A percentile compares a stretch with the other conserved stretches of the same genome.
phyloP scores from a whole-genome alignment of 2,113 vertebrate species.

The Oreochromis tanganicae region DNA sequence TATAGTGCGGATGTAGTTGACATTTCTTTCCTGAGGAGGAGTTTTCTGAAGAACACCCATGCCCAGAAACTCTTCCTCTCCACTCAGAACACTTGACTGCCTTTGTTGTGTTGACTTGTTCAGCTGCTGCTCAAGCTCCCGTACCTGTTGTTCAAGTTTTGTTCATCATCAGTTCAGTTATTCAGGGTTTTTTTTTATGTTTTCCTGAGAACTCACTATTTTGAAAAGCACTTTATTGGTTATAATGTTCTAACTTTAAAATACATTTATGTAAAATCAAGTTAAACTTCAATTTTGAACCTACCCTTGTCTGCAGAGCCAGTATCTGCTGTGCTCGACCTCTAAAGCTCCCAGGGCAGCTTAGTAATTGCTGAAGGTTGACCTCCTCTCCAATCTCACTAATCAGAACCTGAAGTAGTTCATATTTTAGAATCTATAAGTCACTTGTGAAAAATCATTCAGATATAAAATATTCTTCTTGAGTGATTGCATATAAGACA shows the following conservation, averaged over 20 bases:
- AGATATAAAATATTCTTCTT: neutral
- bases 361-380: constrained; percentile 78
- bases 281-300: neutral
- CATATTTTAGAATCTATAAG: neutral
- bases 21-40: constrained; percentile 76
- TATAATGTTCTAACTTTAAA: neutral
- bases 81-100: constrained; percentile 30
- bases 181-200: neutral
- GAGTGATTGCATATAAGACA: neutral
- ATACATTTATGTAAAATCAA: neutral
- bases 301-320: constrained; percentile 83
- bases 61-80: constrained; percentile 57
- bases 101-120: constrained; percentile 56
- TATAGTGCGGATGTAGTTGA: constrained; percentile 78
- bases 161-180: neutral
- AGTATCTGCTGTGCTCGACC: constrained; percentile 93
- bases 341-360: constrained; percentile 78
- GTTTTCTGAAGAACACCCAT: constrained; percentile 57
- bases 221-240: neutral
- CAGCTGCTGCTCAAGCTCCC: constrained; percentile 85
- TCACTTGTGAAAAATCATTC: neutral
- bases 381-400: constrained; percentile 88
- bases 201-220: neutral
- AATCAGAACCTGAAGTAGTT: constrained; percentile 75
- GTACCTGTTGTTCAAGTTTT: constrained; percentile 68